Percentiles rank a stretch among this genome's conserved stretches.
These are phyloP conservation scores for Hozukius guyotensis DNA, from an alignment of 2,797 vertebrate genomes.

Conservation along the genomic window DNA sequence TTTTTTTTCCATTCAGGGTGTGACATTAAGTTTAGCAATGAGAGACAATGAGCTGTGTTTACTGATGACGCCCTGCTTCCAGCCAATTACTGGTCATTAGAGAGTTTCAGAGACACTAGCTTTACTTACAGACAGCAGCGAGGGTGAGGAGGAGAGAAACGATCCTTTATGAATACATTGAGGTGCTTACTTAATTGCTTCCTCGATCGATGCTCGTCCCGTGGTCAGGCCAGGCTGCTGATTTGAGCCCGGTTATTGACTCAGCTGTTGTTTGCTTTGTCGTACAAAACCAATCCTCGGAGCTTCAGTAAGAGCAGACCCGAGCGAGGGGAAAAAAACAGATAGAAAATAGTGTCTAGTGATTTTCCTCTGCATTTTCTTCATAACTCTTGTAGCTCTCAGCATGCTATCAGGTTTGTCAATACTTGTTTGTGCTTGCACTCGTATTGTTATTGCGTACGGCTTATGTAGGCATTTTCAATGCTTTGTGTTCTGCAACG, in stretches of 20 bases:
- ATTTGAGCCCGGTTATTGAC: slow-evolving; percentile 73
- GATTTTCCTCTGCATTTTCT: slow-evolving; percentile 16
- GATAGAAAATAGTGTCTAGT: neutral
- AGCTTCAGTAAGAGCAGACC: slow-evolving; percentile 39
- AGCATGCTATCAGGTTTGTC: slow-evolving; percentile 27
- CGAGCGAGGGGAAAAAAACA: slow-evolving; percentile 3
- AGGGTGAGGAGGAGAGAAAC: slow-evolving; percentile 26
- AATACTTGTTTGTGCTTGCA: slow-evolving; percentile 32
- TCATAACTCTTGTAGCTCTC: slow-evolving; percentile 2
- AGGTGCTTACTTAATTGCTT: slow-evolving; percentile 77
- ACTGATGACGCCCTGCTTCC: slow-evolving; percentile 26
- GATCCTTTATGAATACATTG: slow-evolving; percentile 66
- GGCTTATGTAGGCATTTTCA: slow-evolving; percentile 19
- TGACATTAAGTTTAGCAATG: slow-evolving; percentile 28
- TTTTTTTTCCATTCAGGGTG: slow-evolving; percentile 12
- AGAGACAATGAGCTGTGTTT: slow-evolving; percentile 35
- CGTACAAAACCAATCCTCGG: slow-evolving; percentile 54
- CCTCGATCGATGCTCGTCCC: slow-evolving; percentile 69
- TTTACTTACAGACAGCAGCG: slow-evolving; percentile 25
- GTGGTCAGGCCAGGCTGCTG: slow-evolving; percentile 67
- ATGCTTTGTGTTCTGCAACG: slow-evolving; percentile 3
- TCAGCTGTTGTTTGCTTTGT: slow-evolving; percentile 69
- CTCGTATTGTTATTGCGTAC: slow-evolving; percentile 28
- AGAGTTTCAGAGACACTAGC: slow-evolving; percentile 8
- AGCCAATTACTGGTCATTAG: slow-evolving; percentile 52